Percentiles rank a stretch among this genome's conserved stretches.
Evolutionary conservation across 1,140 invertebrate genomes (phyloP).

Genomic region (Sycobia sp.): DNA sequence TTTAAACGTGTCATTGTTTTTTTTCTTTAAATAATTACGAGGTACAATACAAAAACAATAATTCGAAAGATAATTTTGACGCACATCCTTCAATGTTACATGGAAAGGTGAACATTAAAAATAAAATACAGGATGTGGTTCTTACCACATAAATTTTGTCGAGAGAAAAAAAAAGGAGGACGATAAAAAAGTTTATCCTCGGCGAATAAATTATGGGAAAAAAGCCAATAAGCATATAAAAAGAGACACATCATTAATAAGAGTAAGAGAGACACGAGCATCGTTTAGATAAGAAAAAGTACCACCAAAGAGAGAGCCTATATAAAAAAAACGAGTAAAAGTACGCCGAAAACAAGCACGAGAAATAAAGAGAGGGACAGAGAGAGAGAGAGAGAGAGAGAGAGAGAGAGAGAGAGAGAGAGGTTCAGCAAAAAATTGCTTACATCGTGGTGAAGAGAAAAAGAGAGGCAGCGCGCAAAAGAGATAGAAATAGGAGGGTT

Average conservation of each 20-base stretch:
- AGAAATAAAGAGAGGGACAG: background rate
- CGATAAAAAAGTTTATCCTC: slow-evolving; percentile 4
- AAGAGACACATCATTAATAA: slow-evolving; percentile 29
- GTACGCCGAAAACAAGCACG: too few relatives aligned
- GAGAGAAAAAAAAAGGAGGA: background rate
- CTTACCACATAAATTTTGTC: too few relatives aligned
- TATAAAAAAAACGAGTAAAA: slow-evolving; percentile 17
- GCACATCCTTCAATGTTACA: background rate
- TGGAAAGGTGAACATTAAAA: background rate
- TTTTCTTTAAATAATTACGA: background rate
- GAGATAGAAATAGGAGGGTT: slow-evolving; percentile 3
- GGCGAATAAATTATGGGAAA: slow-evolving; percentile 26
- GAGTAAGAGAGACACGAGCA: slow-evolving; percentile 31
- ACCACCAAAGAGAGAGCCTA: background rate
- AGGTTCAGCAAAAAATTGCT: too few relatives aligned
- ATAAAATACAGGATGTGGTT: slow-evolving; percentile 4
- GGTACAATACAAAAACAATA: background rate
- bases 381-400: too few relatives aligned
- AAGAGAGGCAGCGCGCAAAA: slow-evolving; percentile 10
- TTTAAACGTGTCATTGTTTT: background rate
- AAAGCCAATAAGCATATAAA: slow-evolving; percentile 12
- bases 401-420: too few relatives aligned
- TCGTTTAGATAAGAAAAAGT: slow-evolving; percentile 28
- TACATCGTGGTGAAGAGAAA: background rate
- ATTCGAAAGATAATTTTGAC: background rate